Percentiles rank a stretch among this genome's conserved stretches.
phyloP scores from a whole-genome alignment of 2,888 invertebrate species.

The Pandemis corylana region DNA sequence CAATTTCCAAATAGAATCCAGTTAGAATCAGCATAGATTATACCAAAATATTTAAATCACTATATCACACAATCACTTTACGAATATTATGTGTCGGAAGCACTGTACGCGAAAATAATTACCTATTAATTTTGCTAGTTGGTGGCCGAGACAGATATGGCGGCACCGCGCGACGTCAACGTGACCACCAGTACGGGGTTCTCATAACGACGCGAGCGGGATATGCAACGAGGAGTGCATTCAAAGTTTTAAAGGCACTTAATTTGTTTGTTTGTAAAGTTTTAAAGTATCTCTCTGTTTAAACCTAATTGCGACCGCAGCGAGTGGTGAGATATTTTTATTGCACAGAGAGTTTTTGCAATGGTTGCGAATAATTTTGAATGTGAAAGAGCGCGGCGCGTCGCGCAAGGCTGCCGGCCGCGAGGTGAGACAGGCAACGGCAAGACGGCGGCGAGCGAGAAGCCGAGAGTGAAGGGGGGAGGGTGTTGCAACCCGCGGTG shows the following conservation, averaged over 20 bases:
- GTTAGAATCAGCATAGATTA: constrained; percentile 70
- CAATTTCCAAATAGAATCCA: constrained; percentile 80
- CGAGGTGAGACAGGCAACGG: constrained; percentile 85
- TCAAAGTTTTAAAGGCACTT: constrained; percentile 81
- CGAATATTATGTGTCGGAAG: constrained; percentile 64
- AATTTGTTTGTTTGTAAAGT: constrained; percentile 69
- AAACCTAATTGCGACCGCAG: constrained; percentile 73
- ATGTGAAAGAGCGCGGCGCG: constrained; percentile 85
- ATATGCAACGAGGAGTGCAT: constrained; percentile 87
- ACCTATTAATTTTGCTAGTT: constrained; percentile 86
- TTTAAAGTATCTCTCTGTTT: constrained; percentile 73
- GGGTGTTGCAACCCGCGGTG: constrained; percentile 85
- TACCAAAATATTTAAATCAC: constrained; percentile 68
- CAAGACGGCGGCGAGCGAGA: constrained; percentile 84
- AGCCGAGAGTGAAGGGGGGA: constrained; percentile 83
- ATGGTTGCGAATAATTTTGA: constrained; percentile 85
- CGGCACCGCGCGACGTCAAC: constrained; percentile 88
- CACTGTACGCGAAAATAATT: constrained; percentile 84
- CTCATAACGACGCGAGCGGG: constrained; percentile 92
- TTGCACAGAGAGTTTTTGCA: constrained; percentile 85
- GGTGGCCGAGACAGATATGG: constrained; percentile 88
- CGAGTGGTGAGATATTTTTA: constrained; percentile 74
- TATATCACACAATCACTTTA: constrained; percentile 74
- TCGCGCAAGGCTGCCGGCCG: constrained; percentile 85
- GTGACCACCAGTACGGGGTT: constrained; percentile 89